A percentile compares a stretch with the other conserved stretches of the same genome.
phyloP scores from a whole-genome alignment of 2,113 vertebrate genomes.

The Austrofundulus limnaeus region DNA sequence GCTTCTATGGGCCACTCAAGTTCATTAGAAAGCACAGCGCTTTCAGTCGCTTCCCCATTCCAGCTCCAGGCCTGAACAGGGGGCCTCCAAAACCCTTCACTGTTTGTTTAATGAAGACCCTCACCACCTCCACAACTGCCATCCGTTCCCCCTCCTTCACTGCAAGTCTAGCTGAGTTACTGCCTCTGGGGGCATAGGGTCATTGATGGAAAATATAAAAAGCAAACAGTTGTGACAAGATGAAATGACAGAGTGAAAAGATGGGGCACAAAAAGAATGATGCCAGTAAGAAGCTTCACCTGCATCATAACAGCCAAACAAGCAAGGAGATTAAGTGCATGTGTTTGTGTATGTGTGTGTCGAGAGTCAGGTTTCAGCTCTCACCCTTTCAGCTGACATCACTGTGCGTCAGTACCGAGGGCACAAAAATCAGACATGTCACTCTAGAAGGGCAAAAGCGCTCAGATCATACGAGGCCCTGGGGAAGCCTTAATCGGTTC shows the following conservation, averaged over 20 bases:
- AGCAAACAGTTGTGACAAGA: slow-evolving; percentile 15
- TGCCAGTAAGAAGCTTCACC: background rate
- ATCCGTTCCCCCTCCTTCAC: slow-evolving; percentile 53
- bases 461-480: slow-evolving; percentile 54
- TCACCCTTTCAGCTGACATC: slow-evolving; percentile 62
- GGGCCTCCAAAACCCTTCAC: slow-evolving; percentile 71
- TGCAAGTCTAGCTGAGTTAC: slow-evolving; percentile 41
- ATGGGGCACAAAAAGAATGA: background rate
- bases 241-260: slow-evolving; percentile 3
- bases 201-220: slow-evolving; percentile 38
- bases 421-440: slow-evolving; percentile 56
- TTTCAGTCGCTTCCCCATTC: slow-evolving; percentile 74
- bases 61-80: slow-evolving; percentile 69
- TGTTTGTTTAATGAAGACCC: slow-evolving; percentile 82
- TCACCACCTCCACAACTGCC: slow-evolving; percentile 58
- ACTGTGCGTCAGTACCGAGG: slow-evolving; percentile 34
- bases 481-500: slow-evolving; percentile 21
- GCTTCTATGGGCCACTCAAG: slow-evolving; percentile 79
- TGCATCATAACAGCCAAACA: slow-evolving; percentile 6
- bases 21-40: slow-evolving; percentile 80
- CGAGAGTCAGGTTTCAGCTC: slow-evolving; percentile 54
- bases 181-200: slow-evolving; percentile 44
- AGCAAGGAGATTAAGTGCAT: slow-evolving; percentile 1
- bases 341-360: slow-evolving; percentile 8
- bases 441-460: slow-evolving; percentile 61